Base-by-base conservation (phyloP, 2,113 vertebrate genomes). In the Ifrita kowaldi region DNA sequence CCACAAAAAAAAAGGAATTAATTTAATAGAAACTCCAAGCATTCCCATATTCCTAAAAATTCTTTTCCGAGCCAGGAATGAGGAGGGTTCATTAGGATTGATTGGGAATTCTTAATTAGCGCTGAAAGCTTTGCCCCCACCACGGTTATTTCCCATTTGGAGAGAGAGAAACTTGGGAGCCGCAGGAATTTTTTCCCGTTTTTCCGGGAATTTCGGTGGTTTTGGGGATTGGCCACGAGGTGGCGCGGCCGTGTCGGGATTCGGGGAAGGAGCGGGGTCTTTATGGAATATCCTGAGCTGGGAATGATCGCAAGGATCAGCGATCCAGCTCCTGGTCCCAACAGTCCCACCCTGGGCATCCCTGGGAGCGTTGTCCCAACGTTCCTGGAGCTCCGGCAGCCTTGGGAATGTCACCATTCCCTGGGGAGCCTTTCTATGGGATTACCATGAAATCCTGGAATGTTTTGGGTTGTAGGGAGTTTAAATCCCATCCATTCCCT, bases 151-250 rank as follows among this genome's bases (percentile, higher is more conserved):
- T 47, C 55, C 10, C 24, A 2, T 8, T 16, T 5, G 1, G 60
- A 37, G 16, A 6, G 1, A 20, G 22, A 9, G 16, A 16, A 67
- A 27, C 9, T 60, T 19, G 55, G 11, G 18, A 41, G 27, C 5
- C 0, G 6, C 33, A 2, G 50, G 2, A 3, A 11, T 3, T 30
- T 41, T 27, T 8, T 1, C 0, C 30, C 13, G 2, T 9, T 63
- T 35, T 10, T 13, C 13, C 3, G 2, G 13, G n/a, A 3, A 4
- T 13, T 37, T 7, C 0, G 9, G 35, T 32, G 16, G 10, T 68
- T 59, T 56, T 3, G 1, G 1, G 47, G 41, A 0, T 46, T 21
- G 26, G 44, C 94, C 96, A 20, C 30, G 14, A 96, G 96, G 6
- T 75, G 95, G 96, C 87, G 84, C 7, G 2, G 27, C 32, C 16